A percentile compares a stretch with the other conserved stretches of the same genome.
These are phyloP conservation scores for Sparidentex hasta DNA, from an alignment of 2,797 vertebrate species.

Conservation along the genomic window DNA sequence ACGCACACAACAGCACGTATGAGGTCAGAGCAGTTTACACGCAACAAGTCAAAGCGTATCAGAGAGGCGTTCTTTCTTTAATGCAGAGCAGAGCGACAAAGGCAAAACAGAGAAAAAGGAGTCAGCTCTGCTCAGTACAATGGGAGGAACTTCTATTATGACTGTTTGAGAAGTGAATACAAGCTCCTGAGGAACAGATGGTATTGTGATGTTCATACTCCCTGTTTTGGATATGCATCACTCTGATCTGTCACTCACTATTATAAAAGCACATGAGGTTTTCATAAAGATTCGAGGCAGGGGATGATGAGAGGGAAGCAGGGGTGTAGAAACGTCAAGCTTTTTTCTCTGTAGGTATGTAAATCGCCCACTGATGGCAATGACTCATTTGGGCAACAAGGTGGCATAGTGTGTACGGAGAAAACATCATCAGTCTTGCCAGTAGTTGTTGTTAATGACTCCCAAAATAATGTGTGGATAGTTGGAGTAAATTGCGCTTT, in stretches of 20 bases:
- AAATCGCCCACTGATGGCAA: background rate
- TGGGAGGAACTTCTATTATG: slow-evolving; percentile 17
- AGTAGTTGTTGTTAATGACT: background rate
- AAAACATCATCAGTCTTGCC: slow-evolving; percentile 1
- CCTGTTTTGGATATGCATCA: slow-evolving; percentile 53
- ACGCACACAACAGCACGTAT: slow-evolving; percentile 7
- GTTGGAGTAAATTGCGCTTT: background rate
- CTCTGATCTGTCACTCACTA: slow-evolving; percentile 54
- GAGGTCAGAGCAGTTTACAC: slow-evolving; percentile 37
- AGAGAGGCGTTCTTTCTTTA: slow-evolving; percentile 7
- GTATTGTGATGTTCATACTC: slow-evolving; percentile 54
- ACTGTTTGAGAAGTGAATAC: slow-evolving; percentile 17
- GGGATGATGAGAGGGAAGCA: slow-evolving; percentile 15
- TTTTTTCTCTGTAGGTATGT: background rate
- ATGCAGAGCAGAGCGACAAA: slow-evolving; percentile 25
- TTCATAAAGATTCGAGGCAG: slow-evolving; percentile 42
- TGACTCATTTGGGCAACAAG: slow-evolving; percentile 8
- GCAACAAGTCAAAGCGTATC: slow-evolving; percentile 51
- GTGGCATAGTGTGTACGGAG: background rate
- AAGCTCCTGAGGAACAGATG: slow-evolving; percentile 65
- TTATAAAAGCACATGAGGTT: slow-evolving; percentile 49
- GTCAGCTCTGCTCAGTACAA: background rate
- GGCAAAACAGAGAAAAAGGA: slow-evolving; percentile 10
- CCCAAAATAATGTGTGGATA: background rate
- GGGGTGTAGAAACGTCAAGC: slow-evolving; percentile 6